Evolutionary conservation across 2,888 invertebrate species (phyloP).

Genomic region (Desoria tigrina): DNA sequence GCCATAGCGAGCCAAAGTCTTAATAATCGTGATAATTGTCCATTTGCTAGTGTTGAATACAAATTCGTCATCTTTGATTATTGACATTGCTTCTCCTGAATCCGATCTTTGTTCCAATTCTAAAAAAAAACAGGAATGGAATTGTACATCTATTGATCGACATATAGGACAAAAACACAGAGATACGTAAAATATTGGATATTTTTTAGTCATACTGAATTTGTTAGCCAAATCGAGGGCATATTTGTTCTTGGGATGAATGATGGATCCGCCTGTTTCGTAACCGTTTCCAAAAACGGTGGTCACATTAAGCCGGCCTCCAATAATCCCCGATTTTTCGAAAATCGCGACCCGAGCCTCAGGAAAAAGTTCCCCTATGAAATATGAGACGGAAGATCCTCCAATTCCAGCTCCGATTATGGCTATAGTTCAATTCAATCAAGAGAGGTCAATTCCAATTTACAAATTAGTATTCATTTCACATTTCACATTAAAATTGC

Average conservation of each 20-base stretch:
- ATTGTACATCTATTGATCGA: neutral
- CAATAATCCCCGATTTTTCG: constrained; percentile 60
- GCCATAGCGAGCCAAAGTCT: constrained; percentile 64
- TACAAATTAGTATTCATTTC: neutral
- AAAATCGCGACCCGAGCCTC: constrained; percentile 62
- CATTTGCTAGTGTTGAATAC: constrained; percentile 62
- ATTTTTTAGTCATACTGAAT: constrained; percentile 58
- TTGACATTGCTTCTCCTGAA: constrained; percentile 42
- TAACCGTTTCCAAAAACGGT: constrained; percentile 59
- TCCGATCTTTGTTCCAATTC: constrained; percentile 40
- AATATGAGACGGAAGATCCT: constrained; percentile 64
- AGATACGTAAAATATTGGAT: neutral
- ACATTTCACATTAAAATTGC: too few species aligned
- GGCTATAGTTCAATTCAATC: constrained; percentile 57
- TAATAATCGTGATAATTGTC: constrained; percentile 58
- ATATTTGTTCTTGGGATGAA: constrained; percentile 64
- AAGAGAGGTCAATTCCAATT: neutral
- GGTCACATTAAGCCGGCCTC: constrained; percentile 63
- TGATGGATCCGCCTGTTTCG: constrained; percentile 65
- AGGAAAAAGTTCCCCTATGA: constrained; percentile 59
- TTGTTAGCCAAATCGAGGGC: constrained; percentile 62
- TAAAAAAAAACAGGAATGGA: constrained; percentile 2
- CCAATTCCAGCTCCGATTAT: constrained; percentile 67
- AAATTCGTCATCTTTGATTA: constrained; percentile 57
- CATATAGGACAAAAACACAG: too few species aligned